Evolutionary conservation across 2,113 vertebrate genomes (phyloP).

Genomic region (Orthochromis indermauri): DNA sequence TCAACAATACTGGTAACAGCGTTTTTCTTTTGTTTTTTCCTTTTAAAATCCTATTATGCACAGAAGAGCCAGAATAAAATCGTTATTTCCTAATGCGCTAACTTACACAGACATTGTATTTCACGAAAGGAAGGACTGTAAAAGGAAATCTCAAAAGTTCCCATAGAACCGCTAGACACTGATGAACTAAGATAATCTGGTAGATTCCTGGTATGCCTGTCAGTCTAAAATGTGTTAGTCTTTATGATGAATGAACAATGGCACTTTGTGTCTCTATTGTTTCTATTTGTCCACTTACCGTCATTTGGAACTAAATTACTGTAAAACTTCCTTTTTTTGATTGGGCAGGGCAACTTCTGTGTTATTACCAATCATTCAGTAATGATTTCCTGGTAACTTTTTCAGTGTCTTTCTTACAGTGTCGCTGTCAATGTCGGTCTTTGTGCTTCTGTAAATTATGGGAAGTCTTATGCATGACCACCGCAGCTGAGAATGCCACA

Average conservation of each 20-base stretch:
- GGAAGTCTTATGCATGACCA: slow-evolving; percentile 1
- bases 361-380: not conserved
- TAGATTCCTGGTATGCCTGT: not conserved
- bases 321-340: slow-evolving; percentile 37
- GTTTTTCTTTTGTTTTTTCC: not conserved
- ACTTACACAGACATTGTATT: not conserved
- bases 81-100: not conserved
- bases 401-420: not conserved
- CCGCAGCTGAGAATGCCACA: not conserved
- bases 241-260: not conserved
- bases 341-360: not conserved
- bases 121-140: not conserved
- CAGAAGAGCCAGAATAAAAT: not conserved
- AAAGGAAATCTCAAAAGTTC: not conserved
- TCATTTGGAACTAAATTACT: not conserved
- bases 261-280: not conserved
- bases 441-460: slow-evolving; percentile 11
- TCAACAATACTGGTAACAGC: not conserved
- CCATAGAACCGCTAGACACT: not conserved
- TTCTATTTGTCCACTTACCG: not conserved
- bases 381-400: slow-evolving; percentile 30
- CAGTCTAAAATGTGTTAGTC: slow-evolving; percentile 1
- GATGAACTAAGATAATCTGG: not conserved
- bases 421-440: not conserved
- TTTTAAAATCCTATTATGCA: not conserved